Evolutionary conservation across 2,888 invertebrate species (phyloP), one percentile per base, ranked within the genome.

Genomic region (Hirtodrosophila alboralis): DNA sequence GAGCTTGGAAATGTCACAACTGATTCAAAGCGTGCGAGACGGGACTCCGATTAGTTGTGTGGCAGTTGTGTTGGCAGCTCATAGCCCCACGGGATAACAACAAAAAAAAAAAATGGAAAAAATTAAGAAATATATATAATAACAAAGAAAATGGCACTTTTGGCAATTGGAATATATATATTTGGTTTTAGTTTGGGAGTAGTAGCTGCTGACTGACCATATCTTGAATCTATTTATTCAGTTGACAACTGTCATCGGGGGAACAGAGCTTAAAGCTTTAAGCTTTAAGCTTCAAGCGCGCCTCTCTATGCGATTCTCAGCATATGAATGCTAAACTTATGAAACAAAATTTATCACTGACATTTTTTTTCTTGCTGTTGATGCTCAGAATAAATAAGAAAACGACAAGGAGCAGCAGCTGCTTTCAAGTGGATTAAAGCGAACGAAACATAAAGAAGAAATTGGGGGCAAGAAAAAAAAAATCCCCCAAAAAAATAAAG

Each of bases 261-360:
- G 12, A 57, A 37, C 28, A 52, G n/a, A n/a, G 62, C 62, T 54
- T 68, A 61, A 33, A 61, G 67, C 65, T 38, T 41, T 37, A 51
- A 57, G 70, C 68, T 37, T 13, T 14, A 13, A 28, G 18, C 18
- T 18, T 5, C 18, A 51, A 33, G 34, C 21, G 36, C 53, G 36
- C 56, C 73, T 41, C 67, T 66, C 69, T 61, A 31, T 56, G 67
- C 61, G 56, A 21, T 60, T 66, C 69, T 66, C 73, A 63, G 4
- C n/a, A 10, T 47, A 37, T 31, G 7, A 14, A 26, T 10, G 33
- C 56, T 18, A 34, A 72, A 66, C 74, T 68, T 74, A 59, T 68
- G 63, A 73, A n/a, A 68, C 71, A 41, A 74, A 73, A 72, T 72
- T 74, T 74, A 72, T 72, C 69, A 74, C 74, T 60, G 74, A 57